Conservation (phyloP, 2,113 vertebrate genomes). For the Thamnaconus septentrionalis region DNA sequence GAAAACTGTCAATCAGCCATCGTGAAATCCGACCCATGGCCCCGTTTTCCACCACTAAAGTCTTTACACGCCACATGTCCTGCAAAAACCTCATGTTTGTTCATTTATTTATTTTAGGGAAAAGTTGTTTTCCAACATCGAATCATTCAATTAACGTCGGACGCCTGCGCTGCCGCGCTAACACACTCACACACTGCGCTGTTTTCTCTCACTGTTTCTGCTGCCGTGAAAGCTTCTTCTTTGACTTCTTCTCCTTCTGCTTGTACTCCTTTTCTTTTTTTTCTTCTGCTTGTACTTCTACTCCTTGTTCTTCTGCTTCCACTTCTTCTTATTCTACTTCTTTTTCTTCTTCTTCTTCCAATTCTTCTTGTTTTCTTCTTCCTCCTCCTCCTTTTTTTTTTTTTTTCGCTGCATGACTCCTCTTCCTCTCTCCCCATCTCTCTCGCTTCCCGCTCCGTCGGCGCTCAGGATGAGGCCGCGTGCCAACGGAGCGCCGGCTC, state of each 20-base stretch:
- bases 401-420: slow-evolving; percentile 65
- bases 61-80: slow-evolving; percentile 30
- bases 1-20: slow-evolving; percentile 17
- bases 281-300: too few relatives aligned
- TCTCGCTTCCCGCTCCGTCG: slow-evolving; percentile 61
- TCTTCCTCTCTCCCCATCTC: slow-evolving; percentile 67
- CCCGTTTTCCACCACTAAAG: slow-evolving; percentile 43
- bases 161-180: too few relatives aligned
- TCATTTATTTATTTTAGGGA: not conserved
- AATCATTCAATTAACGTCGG: too few relatives aligned
- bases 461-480: slow-evolving; percentile 90
- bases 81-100: too few relatives aligned
- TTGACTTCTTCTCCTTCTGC: too few relatives aligned
- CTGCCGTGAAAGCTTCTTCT: too few relatives aligned
- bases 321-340: not conserved
- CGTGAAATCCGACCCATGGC: slow-evolving; percentile 20
- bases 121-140: too few relatives aligned
- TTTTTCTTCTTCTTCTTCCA: not conserved
- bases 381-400: slow-evolving; percentile 45
- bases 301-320: not conserved
- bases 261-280: too few relatives aligned
- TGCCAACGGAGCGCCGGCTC: slow-evolving; percentile 88
- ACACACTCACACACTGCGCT: too few relatives aligned
- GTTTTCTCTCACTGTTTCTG: too few relatives aligned
- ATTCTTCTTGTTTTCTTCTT: slow-evolving; percentile 30